Evolutionary conservation across 2,888 invertebrate genomes (phyloP).

Genomic region (Himalopsyche japonica): DNA sequence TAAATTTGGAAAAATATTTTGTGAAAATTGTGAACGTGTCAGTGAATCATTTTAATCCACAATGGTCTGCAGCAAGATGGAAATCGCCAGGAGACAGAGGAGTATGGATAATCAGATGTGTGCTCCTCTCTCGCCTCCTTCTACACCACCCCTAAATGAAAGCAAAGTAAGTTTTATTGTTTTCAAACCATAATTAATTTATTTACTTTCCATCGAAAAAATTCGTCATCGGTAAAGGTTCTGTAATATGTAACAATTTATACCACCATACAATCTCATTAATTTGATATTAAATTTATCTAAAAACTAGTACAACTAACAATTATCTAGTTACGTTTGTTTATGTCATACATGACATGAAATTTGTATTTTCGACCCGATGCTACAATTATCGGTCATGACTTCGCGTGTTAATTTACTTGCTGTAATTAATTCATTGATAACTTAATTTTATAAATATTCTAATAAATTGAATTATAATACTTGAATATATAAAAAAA

Average conservation of each 20-base stretch:
- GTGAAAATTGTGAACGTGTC: neutral
- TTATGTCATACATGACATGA: too few relatives aligned
- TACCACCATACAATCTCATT: too few relatives aligned
- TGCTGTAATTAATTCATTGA: neutral
- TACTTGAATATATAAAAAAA: neutral
- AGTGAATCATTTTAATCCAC: neutral
- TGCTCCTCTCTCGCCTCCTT: constrained; percentile 70
- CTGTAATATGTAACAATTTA: too few relatives aligned
- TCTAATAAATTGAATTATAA: neutral
- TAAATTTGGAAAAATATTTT: neutral
- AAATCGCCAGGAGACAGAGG: constrained; percentile 14
- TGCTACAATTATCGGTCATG: neutral
- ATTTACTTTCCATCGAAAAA: too few relatives aligned
- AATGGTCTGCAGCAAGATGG: constrained; percentile 30
- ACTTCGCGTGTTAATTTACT: neutral
- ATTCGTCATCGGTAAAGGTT: too few relatives aligned
- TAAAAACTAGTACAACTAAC: too few relatives aligned
- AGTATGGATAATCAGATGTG: constrained; percentile 48
- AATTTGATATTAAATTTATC: too few relatives aligned
- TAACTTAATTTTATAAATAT: neutral
- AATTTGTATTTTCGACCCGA: too few relatives aligned
- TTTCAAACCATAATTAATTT: too few relatives aligned
- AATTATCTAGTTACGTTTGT: too few relatives aligned
- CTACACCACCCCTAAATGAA: constrained; percentile 70
- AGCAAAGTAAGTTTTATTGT: constrained; percentile 54